Evolutionary conservation across 1,140 invertebrate genomes (phyloP), one percentile per base, ranked within the genome.

Genomic region (Archivesica marissinica): DNA sequence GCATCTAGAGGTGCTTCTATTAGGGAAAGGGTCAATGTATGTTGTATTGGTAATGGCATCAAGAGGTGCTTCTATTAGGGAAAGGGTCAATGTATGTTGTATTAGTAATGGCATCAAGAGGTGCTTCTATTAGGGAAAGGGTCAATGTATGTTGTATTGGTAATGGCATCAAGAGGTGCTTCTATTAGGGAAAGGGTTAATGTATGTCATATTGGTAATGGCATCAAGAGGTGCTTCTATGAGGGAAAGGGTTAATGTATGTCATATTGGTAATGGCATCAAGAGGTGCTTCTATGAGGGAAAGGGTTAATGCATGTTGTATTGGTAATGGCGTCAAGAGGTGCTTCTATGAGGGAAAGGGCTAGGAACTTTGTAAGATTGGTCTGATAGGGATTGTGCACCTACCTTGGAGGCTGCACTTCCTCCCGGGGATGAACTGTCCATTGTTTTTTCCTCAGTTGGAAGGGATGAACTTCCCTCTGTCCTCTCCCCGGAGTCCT

Each of bases 381-480:
- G 20, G 7, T 47, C 20, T 47, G 44, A 20, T 47, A 47, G 7
- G 44, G 44, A 47, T 47, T 20, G 20, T 47, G 44, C 20, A 9
- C 3, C 64, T 74, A 50, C 50, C 44, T 74, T 52, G 50, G 28
- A 47, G 25, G n/a, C 50, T 17, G 50, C 44, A n/a, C 30, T 74
- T 35, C 59, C 44, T 30, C 41, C 50, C 1, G 7, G 50, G 20
- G 30, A 52, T 13, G 2, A 17, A 74, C 28, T 30, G 4, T 74
- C 44, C 38, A 38, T 47, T 20, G 17, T 20, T 28, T 47, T 52
- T 20, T 52, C 50, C n/a, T 15, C 17, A 2, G 41, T n/a, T n/a
- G n/a, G n/a, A n/a, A n/a, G 50, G 20, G 30, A 52, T 13, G 2
- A 17, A 74, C 28, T 30, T 1, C 52, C 44, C 38, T 52, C 70